Evolutionary conservation across 92 coral and sea anemone species (phyloP).

Genomic region (Siderastrea siderea): DNA sequence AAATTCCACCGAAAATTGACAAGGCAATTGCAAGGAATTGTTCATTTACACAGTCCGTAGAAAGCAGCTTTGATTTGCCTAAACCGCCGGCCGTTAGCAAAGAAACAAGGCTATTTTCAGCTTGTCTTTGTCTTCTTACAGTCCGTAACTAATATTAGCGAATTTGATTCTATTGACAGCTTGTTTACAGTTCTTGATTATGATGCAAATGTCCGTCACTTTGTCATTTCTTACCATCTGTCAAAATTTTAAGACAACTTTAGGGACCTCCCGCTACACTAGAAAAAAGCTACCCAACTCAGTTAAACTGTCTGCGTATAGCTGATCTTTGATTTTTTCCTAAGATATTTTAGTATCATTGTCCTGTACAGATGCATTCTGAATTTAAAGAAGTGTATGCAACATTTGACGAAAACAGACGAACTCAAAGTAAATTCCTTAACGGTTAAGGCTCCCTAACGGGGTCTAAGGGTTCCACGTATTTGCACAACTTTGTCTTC

Average conservation of each 20-base stretch:
- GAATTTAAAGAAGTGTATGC: too few species aligned
- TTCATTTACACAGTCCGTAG: not conserved
- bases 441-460: too few species aligned
- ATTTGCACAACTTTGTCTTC: too few species aligned
- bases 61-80: not conserved
- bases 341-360: too few species aligned
- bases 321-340: too few species aligned
- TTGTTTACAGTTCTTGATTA: constrained; percentile 22
- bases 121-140: not conserved
- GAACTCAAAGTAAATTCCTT: too few species aligned
- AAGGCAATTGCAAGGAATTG: not conserved
- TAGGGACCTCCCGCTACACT: too few species aligned
- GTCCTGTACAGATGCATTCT: too few species aligned
- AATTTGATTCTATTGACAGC: constrained; percentile 7
- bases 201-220: constrained; percentile 28
- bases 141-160: not conserved
- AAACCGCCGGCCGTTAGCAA: not conserved
- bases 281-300: too few species aligned
- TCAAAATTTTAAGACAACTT: not conserved
- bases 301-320: too few species aligned
- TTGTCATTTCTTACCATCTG: not conserved
- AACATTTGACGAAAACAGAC: too few species aligned
- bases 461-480: too few species aligned
- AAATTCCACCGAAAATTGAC: not conserved
- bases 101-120: not conserved